These are phyloP conservation scores for Idaea aversata DNA, from an alignment of 2,888 invertebrate genomes.

Conservation along the genomic window DNA sequence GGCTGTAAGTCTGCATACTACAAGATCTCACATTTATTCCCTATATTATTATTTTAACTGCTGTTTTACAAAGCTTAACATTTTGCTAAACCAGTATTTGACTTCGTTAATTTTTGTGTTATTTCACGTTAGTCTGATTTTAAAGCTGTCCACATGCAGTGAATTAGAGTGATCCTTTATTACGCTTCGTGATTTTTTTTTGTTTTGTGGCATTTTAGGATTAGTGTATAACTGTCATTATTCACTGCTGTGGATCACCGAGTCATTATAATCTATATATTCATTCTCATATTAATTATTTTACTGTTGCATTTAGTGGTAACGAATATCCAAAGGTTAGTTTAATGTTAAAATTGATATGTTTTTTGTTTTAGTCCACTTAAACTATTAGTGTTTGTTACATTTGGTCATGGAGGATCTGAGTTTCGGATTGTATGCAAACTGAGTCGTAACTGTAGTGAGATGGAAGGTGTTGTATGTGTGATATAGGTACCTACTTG, in stretches of 20 bases:
- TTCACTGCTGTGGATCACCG: constrained; percentile 68
- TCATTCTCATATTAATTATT: constrained; percentile 61
- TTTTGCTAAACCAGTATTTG: constrained; percentile 80
- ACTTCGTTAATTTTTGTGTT: constrained; percentile 73
- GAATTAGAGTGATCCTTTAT: constrained; percentile 54
- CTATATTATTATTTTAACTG: constrained; percentile 78
- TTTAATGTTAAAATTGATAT: constrained; percentile 59
- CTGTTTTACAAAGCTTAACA: constrained; percentile 78
- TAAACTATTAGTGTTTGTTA: constrained; percentile 45
- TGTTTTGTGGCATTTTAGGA: constrained; percentile 58
- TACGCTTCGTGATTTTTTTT: constrained; percentile 55
- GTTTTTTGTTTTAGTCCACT: constrained; percentile 50
- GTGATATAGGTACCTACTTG: constrained; percentile 27
- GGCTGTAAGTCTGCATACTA: constrained; percentile 81
- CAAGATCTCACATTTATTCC: constrained; percentile 81
- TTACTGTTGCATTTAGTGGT: constrained; percentile 79
- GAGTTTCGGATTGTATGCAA: constrained; percentile 39
- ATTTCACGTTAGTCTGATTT: constrained; percentile 74
- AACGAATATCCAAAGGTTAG: constrained; percentile 80
- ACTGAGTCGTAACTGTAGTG: constrained; percentile 27
- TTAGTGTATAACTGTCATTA: constrained; percentile 48
- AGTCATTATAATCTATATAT: constrained; percentile 74
- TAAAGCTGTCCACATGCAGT: constrained; percentile 65
- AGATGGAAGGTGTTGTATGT: constrained; percentile 29
- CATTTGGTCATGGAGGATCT: constrained; percentile 51